Base-by-base conservation (phyloP, 2,797 vertebrate species). In the Danio tinwini region DNA sequence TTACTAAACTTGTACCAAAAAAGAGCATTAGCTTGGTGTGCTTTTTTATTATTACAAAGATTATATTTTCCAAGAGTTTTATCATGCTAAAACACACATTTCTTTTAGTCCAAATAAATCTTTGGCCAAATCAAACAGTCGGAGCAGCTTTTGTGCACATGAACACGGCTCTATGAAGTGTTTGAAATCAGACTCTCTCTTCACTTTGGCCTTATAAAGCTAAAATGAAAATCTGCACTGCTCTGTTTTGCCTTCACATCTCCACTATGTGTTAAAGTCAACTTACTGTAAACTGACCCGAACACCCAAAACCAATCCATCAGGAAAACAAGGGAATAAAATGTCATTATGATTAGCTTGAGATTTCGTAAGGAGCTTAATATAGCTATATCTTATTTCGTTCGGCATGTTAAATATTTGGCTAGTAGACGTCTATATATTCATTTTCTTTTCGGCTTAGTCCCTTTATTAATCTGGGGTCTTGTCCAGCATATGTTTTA, bases 201-300 rank as follows among this genome's bases (percentile, higher is more conserved):
- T 65, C 77, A 69, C 70, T 70, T 29, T 77, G 82, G 87, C 93
- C 92, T 89, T 94, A 92, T 93, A 93, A 92, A 93, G 92, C 70
- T 85, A 85, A 89, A 86, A 81, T 53, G 80, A 86, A 81, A 72
- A 21, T 77, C 69, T 55, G 59, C 53, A 21, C 44, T 62, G 62
- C 58, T 69, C 59, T 63, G 40, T 72, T 56, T 73, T 80, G 64
- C 61, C 42, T 79, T 21, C 14, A 56, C 71, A 39, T 76, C 52
- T 82, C 67, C 21, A 16, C 42, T 64, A 19, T 78, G 58, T 79
- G 44, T 79, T 64, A 47, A 73, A 72, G 77, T 80, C 69, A 64
- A 39, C 45, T 45, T 64, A 56, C 12, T 73, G 78, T 73, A 80
- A 73, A 64, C 69, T 56, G 40, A 65, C 19, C 12, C 55, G 13